Evolutionary conservation across 1,140 invertebrate species (phyloP).

Genomic region (Mya arenaria): DNA sequence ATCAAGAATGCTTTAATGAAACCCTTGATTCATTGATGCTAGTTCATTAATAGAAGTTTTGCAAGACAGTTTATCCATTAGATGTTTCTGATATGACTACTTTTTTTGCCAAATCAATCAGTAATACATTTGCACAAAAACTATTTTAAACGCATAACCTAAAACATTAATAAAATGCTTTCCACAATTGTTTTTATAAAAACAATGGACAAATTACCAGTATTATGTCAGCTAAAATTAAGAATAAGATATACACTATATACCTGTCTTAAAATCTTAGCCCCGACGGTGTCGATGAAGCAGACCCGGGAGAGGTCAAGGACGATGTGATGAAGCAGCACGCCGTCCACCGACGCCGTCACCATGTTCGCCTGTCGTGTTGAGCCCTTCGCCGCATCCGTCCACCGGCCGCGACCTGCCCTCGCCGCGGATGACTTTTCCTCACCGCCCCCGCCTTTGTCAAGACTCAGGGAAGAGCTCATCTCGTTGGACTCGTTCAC

Average conservation of each 20-base stretch:
- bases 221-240: slow-evolving; percentile 27
- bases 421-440: background rate
- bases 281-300: slow-evolving; percentile 76
- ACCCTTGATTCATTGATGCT: too few species aligned
- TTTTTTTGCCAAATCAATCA: too few species aligned
- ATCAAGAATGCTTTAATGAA: too few species aligned
- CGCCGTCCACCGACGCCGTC: slow-evolving; percentile 68
- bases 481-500: slow-evolving; percentile 45
- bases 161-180: background rate
- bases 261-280: slow-evolving; percentile 67
- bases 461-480: slow-evolving; percentile 8
- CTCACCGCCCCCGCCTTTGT: too few species aligned
- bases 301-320: slow-evolving; percentile 74
- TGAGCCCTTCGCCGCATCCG: background rate
- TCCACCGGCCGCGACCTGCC: background rate
- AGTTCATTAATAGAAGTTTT: too few species aligned
- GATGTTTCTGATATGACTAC: too few species aligned
- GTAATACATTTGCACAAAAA: too few species aligned
- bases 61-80: too few species aligned
- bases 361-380: background rate
- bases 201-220: background rate
- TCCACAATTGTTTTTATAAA: background rate
- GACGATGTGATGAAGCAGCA: slow-evolving; percentile 74
- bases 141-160: background rate
- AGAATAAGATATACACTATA: slow-evolving; percentile 80